Conservation (phyloP, 2,113 vertebrate genomes). For the Myodes glareolus region DNA sequence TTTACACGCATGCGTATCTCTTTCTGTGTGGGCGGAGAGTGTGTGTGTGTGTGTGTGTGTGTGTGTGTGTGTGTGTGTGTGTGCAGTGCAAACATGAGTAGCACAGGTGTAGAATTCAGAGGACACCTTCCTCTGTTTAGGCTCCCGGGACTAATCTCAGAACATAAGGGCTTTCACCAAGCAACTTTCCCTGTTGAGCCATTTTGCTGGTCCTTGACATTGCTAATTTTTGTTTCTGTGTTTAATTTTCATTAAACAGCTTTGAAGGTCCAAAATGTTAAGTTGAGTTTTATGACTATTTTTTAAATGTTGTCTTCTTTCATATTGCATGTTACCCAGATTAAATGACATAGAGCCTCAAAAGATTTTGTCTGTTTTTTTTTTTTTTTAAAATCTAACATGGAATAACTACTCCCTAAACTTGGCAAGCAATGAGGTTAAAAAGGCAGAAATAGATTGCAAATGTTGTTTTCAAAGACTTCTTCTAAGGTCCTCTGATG, state of each 20-base stretch:
- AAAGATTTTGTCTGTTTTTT: not conserved
- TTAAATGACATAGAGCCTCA: not conserved
- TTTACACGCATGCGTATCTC: not conserved
- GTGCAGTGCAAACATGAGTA: not conserved
- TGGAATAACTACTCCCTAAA: constrained; percentile 19
- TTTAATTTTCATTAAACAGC: not conserved
- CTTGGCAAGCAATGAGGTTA: not conserved
- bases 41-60: not conserved
- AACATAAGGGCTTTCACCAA: not conserved
- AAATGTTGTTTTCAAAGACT: not conserved
- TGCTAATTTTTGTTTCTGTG: not conserved
- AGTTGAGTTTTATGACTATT: not conserved
- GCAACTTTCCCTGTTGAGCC: not conserved
- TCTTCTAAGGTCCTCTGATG: not conserved
- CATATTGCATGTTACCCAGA: not conserved
- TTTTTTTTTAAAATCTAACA: not conserved
- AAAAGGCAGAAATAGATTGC: not conserved
- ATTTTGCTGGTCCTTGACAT: not conserved
- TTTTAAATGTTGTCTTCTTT: not conserved
- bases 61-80: not conserved
- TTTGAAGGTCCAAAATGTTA: not conserved
- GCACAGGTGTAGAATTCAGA: not conserved
- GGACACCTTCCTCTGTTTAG: not conserved
- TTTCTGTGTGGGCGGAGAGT: not conserved
- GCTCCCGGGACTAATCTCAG: not conserved